Evolutionary conservation across 2,888 invertebrate genomes (phyloP), one percentile per base, ranked within the genome.

Genomic region (Schizotus pectinicornis): DNA sequence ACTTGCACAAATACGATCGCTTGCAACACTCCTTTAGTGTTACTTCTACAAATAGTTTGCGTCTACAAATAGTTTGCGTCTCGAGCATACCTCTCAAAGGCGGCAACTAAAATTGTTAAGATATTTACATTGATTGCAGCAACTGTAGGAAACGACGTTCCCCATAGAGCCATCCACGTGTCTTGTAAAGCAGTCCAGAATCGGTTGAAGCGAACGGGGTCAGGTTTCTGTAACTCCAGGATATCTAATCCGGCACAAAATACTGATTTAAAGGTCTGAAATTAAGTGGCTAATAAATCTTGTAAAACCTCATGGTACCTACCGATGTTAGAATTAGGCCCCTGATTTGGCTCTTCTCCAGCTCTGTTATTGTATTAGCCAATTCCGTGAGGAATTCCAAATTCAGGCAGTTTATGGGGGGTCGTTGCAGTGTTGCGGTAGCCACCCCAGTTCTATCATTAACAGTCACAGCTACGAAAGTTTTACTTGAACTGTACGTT

Each of bases 201-300:
- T 36, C 83, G 80, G 59, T 83, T 85, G 0, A 86, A 77, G 61
- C 91, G 82, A 30, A 88, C 87, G 47, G 82, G 74, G 43, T 92
- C 85, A 0, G 92, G 89, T 74, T 92, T 89, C 74, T 92, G 93
- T 90, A 95, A 90, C 81, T 95, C 94, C 79, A 88, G 82, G 33
- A 95, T 91, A 72, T 95, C 94, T 60, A 95, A 79, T 5, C 95
- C 95, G 14, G 88, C 94, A 2, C 88, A 89, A 75, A 94, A 95
- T 41, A 93, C 85, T 56, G 86, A 86, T 43, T 88, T 85, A 0
- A 87, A 83, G 11, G 85, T 83, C 89, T 89, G 74, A 11, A 81
- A 73, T 22, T 5, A 22, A 22, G 22, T 37, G 39, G 13, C 2
- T 8, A 6, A n/a, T 9, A 13, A 33, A 7, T 6, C 13, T 35